Evolutionary conservation across 2,797 vertebrate genomes (phyloP).

Genomic region (Lophius americanus): DNA sequence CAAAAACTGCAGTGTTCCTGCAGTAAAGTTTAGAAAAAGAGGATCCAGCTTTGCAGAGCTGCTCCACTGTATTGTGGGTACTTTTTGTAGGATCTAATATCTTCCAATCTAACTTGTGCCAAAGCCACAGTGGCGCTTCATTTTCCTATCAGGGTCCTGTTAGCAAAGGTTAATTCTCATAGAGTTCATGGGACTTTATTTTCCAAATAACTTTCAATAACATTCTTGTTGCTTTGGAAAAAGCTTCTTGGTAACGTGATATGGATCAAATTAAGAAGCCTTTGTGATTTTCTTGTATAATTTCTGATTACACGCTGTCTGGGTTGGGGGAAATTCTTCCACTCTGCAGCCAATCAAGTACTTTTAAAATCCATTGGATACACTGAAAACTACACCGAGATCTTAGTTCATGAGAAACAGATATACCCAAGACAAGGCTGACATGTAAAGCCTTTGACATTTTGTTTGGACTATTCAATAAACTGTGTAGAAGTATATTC

Average conservation of each 20-base stretch:
- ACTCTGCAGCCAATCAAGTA: constrained; percentile 28
- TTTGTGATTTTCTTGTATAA: constrained; percentile 22
- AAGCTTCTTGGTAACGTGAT: constrained; percentile 10
- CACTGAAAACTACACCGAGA: background rate
- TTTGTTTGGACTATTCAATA: background rate
- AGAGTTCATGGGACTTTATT: constrained; percentile 2
- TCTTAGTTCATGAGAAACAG: constrained; percentile 6
- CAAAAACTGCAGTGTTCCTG: background rate
- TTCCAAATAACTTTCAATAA: constrained; percentile 3
- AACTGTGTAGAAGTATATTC: background rate
- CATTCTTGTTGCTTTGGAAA: constrained; percentile 19
- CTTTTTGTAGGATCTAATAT: background rate
- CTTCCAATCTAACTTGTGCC: background rate
- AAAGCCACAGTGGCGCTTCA: background rate
- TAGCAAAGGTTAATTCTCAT: background rate
- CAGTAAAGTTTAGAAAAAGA: constrained; percentile 1
- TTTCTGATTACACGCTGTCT: constrained; percentile 46
- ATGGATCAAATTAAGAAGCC: constrained; percentile 16
- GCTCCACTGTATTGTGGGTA: background rate
- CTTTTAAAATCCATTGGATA: constrained; percentile 37
- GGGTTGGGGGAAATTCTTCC: constrained; percentile 32
- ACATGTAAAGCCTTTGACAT: background rate
- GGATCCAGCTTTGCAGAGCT: background rate
- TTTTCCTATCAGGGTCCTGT: background rate
- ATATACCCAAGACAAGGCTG: background rate